phyloP scores from a whole-genome alignment of 2,888 invertebrate species.

The Gisinianus flammeolus region DNA sequence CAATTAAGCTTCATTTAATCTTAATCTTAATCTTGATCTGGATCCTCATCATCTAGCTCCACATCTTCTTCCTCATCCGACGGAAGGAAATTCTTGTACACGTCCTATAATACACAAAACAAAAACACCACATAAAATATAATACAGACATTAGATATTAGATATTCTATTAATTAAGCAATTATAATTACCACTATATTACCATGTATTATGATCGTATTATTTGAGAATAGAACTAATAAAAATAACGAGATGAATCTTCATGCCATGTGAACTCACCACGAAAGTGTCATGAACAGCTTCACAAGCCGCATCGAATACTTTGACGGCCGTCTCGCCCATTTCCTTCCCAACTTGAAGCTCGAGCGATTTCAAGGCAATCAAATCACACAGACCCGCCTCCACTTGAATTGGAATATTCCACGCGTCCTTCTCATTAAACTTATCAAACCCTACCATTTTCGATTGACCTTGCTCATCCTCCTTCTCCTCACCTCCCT shows the following conservation, averaged over 20 bases:
- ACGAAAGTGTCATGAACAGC: slow-evolving; percentile 14
- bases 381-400: neutral
- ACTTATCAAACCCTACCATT: no score
- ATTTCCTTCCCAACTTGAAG: slow-evolving; percentile 8
- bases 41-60: slow-evolving; percentile 26
- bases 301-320: slow-evolving; percentile 28
- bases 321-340: slow-evolving; percentile 16
- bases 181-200: no score
- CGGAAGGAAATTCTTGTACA: neutral
- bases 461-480: no score
- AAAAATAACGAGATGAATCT: no score
- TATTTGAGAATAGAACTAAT: no score
- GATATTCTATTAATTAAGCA: neutral
- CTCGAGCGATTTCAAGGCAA: slow-evolving; percentile 32
- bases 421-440: neutral
- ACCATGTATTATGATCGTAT: no score
- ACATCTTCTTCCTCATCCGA: slow-evolving; percentile 24
- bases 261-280: no score
- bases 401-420: slow-evolving; percentile 26
- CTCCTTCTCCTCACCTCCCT: neutral
- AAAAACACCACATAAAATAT: no score
- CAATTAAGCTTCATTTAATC: neutral
- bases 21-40: neutral
- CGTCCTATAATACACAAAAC: no score
- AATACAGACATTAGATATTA: neutral